Evolutionary conservation across 2,113 vertebrate genomes (phyloP), one percentile per base, ranked within the genome.

Genomic region (Colistium nudipinnis): DNA sequence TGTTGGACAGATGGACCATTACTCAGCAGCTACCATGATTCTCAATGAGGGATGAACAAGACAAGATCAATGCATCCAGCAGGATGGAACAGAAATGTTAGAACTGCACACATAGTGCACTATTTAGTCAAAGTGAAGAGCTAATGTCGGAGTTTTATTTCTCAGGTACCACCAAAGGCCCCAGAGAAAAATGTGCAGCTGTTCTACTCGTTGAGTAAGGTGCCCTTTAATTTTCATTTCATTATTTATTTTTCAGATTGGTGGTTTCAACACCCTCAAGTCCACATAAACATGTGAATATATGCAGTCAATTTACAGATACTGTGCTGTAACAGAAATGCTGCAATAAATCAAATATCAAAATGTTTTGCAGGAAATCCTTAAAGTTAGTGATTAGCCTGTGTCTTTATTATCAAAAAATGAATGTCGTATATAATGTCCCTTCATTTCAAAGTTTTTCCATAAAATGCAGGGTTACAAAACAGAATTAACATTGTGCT

Each of bases 1-100:
- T 28, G 67, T 45, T 56, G 62, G 82, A 88, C 85, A 87, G 82
- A 80, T 69, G 79, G 77, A 69, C 62, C 69, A 73, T 89, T 88
- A 83, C 70, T 86, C 87, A 89, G 83, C 84, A 81, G n/a, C n/a
- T n/a, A n/a, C 51, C 70, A 60, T 55, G 30, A 60, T 62, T 65
- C 54, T 76, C 56, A 78, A 59, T 67, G 59, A 82, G 33, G 51
- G 55, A 53, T 54, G 39, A 82, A 74, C 49, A 59, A 47, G 61
- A 83, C 71, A 53, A 70, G 79, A 70, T 78, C 76, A 67, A 78
- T 71, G 67, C 74, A 59, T 80, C 80, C 53, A 84, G 79, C 80
- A 82, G 64, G 65, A 60, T 84, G 64, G 65, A 60, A 22, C 38
- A 17, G 36, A 12, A 43, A 25, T 27, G 25, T 30, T 33, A 35